phyloP scores from a whole-genome alignment of 1,140 invertebrate species.

The Micrasema minimum region DNA sequence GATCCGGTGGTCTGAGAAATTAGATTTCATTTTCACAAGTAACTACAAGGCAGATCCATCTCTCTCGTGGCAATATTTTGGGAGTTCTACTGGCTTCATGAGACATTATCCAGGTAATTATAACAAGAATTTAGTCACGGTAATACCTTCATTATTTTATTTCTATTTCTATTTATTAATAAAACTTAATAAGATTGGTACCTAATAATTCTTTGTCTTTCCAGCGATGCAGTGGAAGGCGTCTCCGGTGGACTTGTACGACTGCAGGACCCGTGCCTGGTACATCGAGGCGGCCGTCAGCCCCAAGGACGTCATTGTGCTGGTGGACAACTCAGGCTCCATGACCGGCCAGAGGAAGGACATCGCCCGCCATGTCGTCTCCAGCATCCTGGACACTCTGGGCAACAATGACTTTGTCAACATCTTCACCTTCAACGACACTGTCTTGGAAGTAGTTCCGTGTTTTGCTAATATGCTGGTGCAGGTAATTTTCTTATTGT shows the following conservation, averaged over 20 bases:
- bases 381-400: constrained; percentile 95
- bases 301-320: constrained; percentile 95
- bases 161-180: background rate
- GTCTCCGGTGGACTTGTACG: constrained; percentile 84
- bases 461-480: constrained; percentile 91
- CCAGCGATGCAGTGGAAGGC: constrained; percentile 77
- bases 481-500: constrained; percentile 66
- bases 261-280: constrained; percentile 89
- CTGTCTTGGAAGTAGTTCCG: constrained; percentile 80
- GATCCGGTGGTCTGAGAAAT: constrained; percentile 84
- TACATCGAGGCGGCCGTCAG: constrained; percentile 97
- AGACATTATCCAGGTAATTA: constrained; percentile 89
- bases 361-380: constrained; percentile 94
- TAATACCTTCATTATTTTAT: constrained; percentile 5
- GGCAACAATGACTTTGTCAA: constrained; percentile 99
- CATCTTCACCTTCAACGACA: constrained; percentile 87
- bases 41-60: constrained; percentile 90
- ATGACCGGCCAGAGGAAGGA: constrained; percentile 95
- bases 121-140: background rate
- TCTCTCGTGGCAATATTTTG: constrained; percentile 97
- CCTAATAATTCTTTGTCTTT: too few relatives aligned
- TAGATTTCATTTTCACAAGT: constrained; percentile 88
- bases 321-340: constrained; percentile 95
- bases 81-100: constrained; percentile 94
- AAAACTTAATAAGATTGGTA: too few relatives aligned